Conservation (phyloP, 2,113 vertebrate species). For the Pontoporia blainvillei region DNA sequence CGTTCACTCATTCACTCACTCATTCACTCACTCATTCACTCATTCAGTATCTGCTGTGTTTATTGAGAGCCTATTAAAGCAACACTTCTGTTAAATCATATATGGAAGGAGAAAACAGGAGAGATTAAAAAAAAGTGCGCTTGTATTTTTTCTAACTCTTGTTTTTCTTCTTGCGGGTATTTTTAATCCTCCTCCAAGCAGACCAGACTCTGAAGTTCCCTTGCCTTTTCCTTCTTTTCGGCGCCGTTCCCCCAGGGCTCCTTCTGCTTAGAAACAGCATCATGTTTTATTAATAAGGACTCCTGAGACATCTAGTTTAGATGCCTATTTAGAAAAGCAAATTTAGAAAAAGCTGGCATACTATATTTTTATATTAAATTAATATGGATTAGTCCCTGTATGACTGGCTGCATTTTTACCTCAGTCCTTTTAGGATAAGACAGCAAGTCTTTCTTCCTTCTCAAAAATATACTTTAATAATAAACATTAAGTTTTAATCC, state of each 20-base stretch:
- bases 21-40: neutral
- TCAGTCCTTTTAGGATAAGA: neutral
- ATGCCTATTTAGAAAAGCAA: neutral
- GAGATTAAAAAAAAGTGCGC: neutral
- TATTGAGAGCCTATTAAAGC: neutral
- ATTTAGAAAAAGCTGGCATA: neutral
- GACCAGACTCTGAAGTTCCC: neutral
- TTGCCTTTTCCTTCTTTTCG: neutral
- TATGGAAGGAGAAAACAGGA: neutral
- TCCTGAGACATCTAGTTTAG: neutral
- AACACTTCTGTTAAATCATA: neutral
- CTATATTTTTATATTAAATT: neutral
- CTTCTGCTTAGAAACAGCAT: neutral
- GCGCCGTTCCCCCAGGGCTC: neutral
- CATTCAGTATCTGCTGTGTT: neutral
- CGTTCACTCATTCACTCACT: neutral
- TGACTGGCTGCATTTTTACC: neutral
- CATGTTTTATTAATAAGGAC: neutral
- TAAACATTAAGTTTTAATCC: neutral
- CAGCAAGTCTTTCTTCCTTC: neutral
- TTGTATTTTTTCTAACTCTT: neutral
- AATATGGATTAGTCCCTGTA: neutral
- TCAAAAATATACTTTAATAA: neutral
- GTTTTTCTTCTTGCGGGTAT: neutral
- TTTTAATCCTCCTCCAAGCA: neutral